These are phyloP conservation scores for Dipodomys merriami DNA, from an alignment of 2,113 vertebrate genomes.

Conservation along the genomic window DNA sequence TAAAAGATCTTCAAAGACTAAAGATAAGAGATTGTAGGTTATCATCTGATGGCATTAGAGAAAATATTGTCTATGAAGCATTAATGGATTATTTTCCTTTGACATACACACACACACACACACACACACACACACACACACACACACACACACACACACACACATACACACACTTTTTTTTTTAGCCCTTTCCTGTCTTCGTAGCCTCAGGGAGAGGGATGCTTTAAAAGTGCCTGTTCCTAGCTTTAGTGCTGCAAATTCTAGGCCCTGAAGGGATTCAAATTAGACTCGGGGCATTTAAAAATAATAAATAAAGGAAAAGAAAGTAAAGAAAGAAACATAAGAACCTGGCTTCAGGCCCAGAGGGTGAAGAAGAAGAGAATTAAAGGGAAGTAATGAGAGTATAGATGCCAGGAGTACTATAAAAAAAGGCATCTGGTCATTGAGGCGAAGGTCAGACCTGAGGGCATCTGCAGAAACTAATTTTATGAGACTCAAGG, in stretches of 20 bases:
- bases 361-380: not conserved
- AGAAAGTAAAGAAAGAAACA: not conserved
- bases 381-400: not conserved
- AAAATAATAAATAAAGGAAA: not conserved
- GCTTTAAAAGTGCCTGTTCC: slow-evolving; percentile 30
- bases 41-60: not conserved
- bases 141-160: no score
- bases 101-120: not conserved
- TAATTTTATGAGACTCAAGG: not conserved
- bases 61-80: slow-evolving; percentile 50
- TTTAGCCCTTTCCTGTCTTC: not conserved
- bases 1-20: slow-evolving; percentile 56
- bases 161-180: no score
- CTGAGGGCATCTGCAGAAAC: not conserved
- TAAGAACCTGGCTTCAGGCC: slow-evolving; percentile 12
- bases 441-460: not conserved
- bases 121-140: no score
- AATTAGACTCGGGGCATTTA: not conserved
- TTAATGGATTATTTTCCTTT: slow-evolving; percentile 61
- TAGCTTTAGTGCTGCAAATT: slow-evolving; percentile 58
- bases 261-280: not conserved
- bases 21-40: slow-evolving; percentile 22
- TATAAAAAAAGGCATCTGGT: not conserved
- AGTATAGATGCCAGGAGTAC: not conserved
- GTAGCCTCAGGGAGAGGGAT: slow-evolving; percentile 27